Percentiles rank a stretch among this genome's conserved stretches.
phyloP scores from a whole-genome alignment of 2,888 invertebrate genomes.

The Brachyptera risi region DNA sequence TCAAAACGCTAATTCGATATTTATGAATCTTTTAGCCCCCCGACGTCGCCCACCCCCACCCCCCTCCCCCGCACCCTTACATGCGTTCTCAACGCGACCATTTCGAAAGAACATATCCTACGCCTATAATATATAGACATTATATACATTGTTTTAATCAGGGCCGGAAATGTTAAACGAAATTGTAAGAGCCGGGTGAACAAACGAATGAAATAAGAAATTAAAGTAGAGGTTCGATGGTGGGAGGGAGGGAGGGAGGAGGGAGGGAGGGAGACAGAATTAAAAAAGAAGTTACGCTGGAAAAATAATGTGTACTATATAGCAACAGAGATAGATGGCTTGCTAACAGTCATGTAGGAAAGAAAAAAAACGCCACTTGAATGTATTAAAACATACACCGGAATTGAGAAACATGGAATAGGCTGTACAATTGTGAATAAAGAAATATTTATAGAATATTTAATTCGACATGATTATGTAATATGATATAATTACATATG shows the following conservation, averaged over 20 bases:
- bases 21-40: slow-evolving; percentile 24
- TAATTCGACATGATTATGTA: no score
- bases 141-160: slow-evolving; percentile 26
- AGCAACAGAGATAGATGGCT: background rate
- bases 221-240: slow-evolving; percentile 19
- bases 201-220: slow-evolving; percentile 25
- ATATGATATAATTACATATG: no score
- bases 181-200: slow-evolving; percentile 10
- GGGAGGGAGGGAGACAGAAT: background rate
- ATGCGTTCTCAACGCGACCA: no score
- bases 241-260: background rate
- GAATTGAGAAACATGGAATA: no score
- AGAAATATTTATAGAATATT: no score
- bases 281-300: background rate
- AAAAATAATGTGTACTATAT: no score
- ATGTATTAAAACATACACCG: no score
- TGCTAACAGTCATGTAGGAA: background rate
- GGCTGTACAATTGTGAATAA: no score
- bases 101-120: no score
- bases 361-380: no score
- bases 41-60: background rate
- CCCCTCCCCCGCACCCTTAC: background rate
- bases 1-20: slow-evolving; percentile 30
- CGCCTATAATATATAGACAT: slow-evolving; percentile 16
- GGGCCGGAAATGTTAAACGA: slow-evolving; percentile 21